These are phyloP conservation scores for Platycheirus rosarum DNA, from an alignment of 2,888 invertebrate species.

Conservation along the genomic window DNA sequence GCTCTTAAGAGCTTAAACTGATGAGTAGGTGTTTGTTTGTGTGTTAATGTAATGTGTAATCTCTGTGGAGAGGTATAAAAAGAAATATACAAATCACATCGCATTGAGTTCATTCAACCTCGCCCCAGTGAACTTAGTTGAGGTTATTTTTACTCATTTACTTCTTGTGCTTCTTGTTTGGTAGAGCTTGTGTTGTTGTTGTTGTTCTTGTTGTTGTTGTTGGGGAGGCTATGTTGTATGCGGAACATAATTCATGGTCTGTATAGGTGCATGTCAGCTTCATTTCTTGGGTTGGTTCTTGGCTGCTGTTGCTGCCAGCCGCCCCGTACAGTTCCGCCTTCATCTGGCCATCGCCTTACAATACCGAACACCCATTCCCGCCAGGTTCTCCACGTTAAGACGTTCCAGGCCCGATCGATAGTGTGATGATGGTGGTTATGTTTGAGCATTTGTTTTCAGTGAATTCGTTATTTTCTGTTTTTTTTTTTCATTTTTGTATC, in stretches of 20 bases:
- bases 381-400: constrained; percentile 12
- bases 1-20: constrained; percentile 54
- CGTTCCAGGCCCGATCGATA: constrained; percentile 23
- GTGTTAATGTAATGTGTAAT: constrained; percentile 42
- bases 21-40: constrained; percentile 60
- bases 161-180: constrained; percentile 54
- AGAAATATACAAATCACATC: constrained; percentile 75
- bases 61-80: constrained; percentile 54
- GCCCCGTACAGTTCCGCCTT: constrained; percentile 27
- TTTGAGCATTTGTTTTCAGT: constrained; percentile 59
- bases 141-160: constrained; percentile 81
- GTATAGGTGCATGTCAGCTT: constrained; percentile 69
- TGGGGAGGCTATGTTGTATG: constrained; percentile 41
- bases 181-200: constrained; percentile 48
- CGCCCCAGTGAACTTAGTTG: constrained; percentile 83
- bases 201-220: constrained; percentile 46
- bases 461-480: constrained; percentile 38
- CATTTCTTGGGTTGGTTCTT: constrained; percentile 49
- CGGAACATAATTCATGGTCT: constrained; percentile 72
- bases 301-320: constrained; percentile 26
- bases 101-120: constrained; percentile 82
- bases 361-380: constrained; percentile 33
- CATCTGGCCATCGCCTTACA: constrained; percentile 8
- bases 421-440: constrained; percentile 65
- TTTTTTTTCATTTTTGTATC: constrained; percentile 49